Percentiles rank a stretch among this genome's conserved stretches.
These are phyloP conservation scores for Pinna nobilis DNA, from an alignment of 1,140 invertebrate genomes.

Conservation along the genomic window DNA sequence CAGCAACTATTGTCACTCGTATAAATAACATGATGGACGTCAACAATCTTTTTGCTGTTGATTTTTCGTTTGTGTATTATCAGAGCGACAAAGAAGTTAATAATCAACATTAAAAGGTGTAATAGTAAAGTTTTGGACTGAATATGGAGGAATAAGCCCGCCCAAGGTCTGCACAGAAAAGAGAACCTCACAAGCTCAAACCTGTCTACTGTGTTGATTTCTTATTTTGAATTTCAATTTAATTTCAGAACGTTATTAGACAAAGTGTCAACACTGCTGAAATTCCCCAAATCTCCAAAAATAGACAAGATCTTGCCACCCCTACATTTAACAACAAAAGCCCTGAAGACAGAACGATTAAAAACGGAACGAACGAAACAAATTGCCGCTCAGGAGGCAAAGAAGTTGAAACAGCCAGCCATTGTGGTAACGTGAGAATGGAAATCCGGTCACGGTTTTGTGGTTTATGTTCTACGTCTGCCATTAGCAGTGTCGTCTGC, in stretches of 20 bases:
- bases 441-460: no score
- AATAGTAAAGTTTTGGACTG: background rate
- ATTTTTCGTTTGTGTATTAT: no score
- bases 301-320: slow-evolving; percentile 69
- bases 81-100: no score
- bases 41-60: no score
- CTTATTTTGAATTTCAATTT: slow-evolving; percentile 7
- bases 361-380: slow-evolving; percentile 48
- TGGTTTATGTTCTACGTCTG: no score
- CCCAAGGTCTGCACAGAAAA: background rate
- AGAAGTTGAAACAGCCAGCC: slow-evolving; percentile 47
- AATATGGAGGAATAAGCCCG: background rate
- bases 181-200: background rate
- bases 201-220: background rate
- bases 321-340: slow-evolving; percentile 59
- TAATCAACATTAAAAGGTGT: background rate
- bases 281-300: slow-evolving; percentile 71
- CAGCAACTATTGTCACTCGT: no score
- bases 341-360: slow-evolving; percentile 59
- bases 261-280: slow-evolving; percentile 66
- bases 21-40: no score
- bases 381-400: slow-evolving; percentile 41
- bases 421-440: no score
- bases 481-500: no score
- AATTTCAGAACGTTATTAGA: slow-evolving; percentile 62